Base-by-base conservation (phyloP, 2,888 invertebrate species). In the Antitype chi region DNA sequence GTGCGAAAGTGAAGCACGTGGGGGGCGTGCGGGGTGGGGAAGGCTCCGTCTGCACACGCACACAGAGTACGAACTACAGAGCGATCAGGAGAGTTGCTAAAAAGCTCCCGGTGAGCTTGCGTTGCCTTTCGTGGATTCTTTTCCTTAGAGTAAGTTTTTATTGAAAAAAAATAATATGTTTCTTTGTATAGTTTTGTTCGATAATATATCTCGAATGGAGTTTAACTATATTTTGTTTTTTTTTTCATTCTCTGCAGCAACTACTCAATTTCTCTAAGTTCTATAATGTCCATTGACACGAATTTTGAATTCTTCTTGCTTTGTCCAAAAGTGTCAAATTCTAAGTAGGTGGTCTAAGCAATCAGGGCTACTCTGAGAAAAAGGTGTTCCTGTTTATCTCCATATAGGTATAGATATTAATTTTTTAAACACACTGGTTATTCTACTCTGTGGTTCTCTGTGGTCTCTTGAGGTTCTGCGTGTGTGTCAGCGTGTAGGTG, bases 1-100 rank as follows among this genome's bases (percentile, higher is more conserved):
- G 94, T 96, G 96, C 96, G 96, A 96, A 96, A 96, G 96, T 96
- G 96, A 95, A 94, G 94, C 94, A 90, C 89, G 89, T 90, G 90
- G 88, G 87, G 89, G 80, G 78, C 77, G 66, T 84, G 70, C 13
- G 76, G 64, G 76, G 86, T 88, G 87, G 82, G 85, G 84, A 84
- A 88, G 82, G 83, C 85, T 84, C 83, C 82, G 85, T 81, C 85
- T 85, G 87, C 81, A 85, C 82, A 85, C 64, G 77, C 80, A 85
- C 88, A 89, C 83, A 89, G 90, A 80, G 73, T 72, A 87, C 17
- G 43, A 5, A 66, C 63, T 68, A 57, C 82, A 84, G 85, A 78
- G 77, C 66, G 75, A 75, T 63, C 71, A 72, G 28, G 32, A 72
- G 53, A 62, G 25, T 43, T 49, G 52, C 8, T 25, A 59, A 20